Conservation (phyloP, 1,140 invertebrate species). For the Zaprionus davidi region DNA sequence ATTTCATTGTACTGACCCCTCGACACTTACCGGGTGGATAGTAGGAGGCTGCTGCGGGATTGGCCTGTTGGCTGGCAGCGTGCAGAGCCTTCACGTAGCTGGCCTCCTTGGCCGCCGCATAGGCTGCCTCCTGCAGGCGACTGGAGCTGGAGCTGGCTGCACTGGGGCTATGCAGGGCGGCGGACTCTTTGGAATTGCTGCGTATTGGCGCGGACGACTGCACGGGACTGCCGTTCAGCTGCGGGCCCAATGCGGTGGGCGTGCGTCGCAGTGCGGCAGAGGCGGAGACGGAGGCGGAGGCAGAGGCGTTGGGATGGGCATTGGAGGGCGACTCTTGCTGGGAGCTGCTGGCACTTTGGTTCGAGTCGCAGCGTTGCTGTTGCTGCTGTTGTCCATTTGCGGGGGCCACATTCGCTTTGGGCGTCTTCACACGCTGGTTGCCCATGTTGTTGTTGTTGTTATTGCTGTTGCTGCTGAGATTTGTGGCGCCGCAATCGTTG, state of each 20-base stretch:
- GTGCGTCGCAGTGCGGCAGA: constrained; percentile 52
- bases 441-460: constrained; percentile 68
- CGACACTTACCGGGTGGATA: constrained; percentile 64
- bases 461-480: constrained; percentile 80
- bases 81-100: constrained; percentile 84
- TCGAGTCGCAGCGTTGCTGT: constrained; percentile 80
- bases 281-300: constrained; percentile 9
- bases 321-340: constrained; percentile 75
- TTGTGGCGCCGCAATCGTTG: constrained; percentile 74
- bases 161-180: constrained; percentile 63
- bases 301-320: constrained; percentile 30
- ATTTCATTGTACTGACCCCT: background rate
- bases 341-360: constrained; percentile 83
- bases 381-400: constrained; percentile 23
- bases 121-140: constrained; percentile 76
- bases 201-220: constrained; percentile 60
- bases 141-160: constrained; percentile 60
- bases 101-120: constrained; percentile 77
- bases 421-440: constrained; percentile 66
- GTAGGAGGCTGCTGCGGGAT: constrained; percentile 84
- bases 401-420: constrained; percentile 50
- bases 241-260: constrained; percentile 52
- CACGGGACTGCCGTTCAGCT: constrained; percentile 73
- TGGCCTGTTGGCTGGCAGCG: constrained; percentile 85
- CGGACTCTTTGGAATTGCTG: constrained; percentile 80